phyloP scores from a whole-genome alignment of 1,140 invertebrate genomes.

The Lamellibrachia luymesi region DNA sequence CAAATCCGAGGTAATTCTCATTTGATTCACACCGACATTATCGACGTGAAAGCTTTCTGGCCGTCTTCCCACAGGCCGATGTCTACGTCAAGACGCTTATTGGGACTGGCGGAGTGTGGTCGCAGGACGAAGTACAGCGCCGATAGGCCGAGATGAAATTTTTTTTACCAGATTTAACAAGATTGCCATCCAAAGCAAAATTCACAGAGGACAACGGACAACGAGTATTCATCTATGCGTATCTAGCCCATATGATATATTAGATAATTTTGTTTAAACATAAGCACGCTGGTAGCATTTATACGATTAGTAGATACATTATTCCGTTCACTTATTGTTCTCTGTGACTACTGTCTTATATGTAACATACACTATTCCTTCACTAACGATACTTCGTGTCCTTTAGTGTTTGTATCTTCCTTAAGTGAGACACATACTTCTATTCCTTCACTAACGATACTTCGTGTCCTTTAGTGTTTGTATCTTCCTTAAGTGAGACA shows the following conservation, averaged over 20 bases:
- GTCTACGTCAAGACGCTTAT: not conserved
- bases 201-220: not conserved
- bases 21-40: not conserved
- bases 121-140: not conserved
- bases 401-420: no score
- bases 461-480: no score
- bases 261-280: not conserved
- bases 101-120: not conserved
- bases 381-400: no score
- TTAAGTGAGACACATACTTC: no score
- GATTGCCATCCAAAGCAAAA: not conserved
- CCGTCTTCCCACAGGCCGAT: not conserved
- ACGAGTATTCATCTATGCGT: not conserved
- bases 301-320: no score
- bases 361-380: no score
- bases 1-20: not conserved
- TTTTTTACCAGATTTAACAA: not conserved
- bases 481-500: no score
- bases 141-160: not conserved
- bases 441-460: no score
- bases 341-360: no score
- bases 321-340: no score
- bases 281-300: no score
- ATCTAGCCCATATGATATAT: not conserved
- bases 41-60: not conserved